Base-by-base conservation (phyloP, 2,888 invertebrate species). In the Hedychridium roseum region DNA sequence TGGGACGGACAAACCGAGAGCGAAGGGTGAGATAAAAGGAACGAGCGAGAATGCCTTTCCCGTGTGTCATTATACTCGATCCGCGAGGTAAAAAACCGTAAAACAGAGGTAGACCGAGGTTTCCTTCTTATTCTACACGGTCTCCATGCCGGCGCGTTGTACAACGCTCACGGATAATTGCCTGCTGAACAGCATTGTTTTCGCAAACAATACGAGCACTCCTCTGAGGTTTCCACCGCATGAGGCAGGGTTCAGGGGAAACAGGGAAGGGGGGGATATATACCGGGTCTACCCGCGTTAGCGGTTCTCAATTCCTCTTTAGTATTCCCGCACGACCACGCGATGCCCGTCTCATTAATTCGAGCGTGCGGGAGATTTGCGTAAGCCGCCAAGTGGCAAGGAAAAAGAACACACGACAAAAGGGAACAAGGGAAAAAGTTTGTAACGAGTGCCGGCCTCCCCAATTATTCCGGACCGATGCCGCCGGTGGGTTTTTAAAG, bases 141-240 rank as follows among this genome's bases (percentile, higher is more conserved):
- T 41, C 38, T 37, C 61, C 49, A 37, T 42, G 35, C 57, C 42
- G 44, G 43, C 42, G 43, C 47, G 54, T 52, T 46, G 50, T 61
- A 61, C 51, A 58, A 47, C 49, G 50, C 52, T 54, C 43, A 40
- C 41, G 30, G 47, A 50, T 50, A 56, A 64, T 59, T 59, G 50
- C 54, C 50, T 50, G 42, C 37, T 50, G 47, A 60, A 53, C 42
- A 56, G 64, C 52, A 64, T 64, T 64, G 64, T 64, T 64, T 64
- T 55, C 60, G 36, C 36, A 53, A 50, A 64, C 64, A 64, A 64
- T 62, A 32, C 54, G 50, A 52, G 64, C 61, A 64, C 54, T 54
- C 42, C 50, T 46, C 50, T 46, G 54, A 57, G 57, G 43, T 54
- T 45, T 43, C 47, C 36, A 43, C 38, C 38, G 60, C 60, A 59